Base-by-base conservation (phyloP, 2,888 invertebrate species). In the Cetonia aurata region DNA sequence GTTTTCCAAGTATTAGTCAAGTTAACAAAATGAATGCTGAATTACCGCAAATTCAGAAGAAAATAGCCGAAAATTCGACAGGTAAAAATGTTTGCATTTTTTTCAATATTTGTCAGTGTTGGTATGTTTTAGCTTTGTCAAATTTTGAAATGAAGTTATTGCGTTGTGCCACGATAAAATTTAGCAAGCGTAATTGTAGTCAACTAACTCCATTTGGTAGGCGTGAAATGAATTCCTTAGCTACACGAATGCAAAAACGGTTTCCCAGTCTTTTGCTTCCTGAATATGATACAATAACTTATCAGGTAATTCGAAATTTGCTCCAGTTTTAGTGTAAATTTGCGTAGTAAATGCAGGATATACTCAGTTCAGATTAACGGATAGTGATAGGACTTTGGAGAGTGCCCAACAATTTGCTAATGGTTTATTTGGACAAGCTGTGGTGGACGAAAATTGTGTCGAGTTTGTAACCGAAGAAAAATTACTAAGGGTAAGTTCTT, bases 351-450 rank as follows among this genome's bases (percentile, higher is more conserved):
- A 2, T 17, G 6, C 1, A 42, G 17, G 42, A 59, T 37, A 10
- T 37, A 37, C 6, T 6, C 17, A 65, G 62, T 65, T 65, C 19
- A 65, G 62, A 19, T 52, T 65, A n/a, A 65, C 62, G 17, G 10
- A 52, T 15, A 41, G 50, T 3, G 41, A 50, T n/a, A 50, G 62
- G 33, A 65, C 62, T 3, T 10, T 65, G 10, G 48, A 65, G 50
- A 65, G 62, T 48, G 94, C 94, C 0, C 87, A 87, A 77, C 87
- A 89, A 80, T 95, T 95, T 85, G 88, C 91, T 0, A 86, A 89
- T 65, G 95, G 95, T 0, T 83, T 95, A 52, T 95, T 95, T 84
- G 92, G 92, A 12, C 87, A 88, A 72, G 85, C 88, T 76, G 86
- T 87, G 15, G 87, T 89, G 15, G 85, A 87, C 65, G 83, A 88